These are phyloP conservation scores for Lutjanus erythropterus DNA, from an alignment of 2,113 vertebrate genomes.

Conservation along the genomic window DNA sequence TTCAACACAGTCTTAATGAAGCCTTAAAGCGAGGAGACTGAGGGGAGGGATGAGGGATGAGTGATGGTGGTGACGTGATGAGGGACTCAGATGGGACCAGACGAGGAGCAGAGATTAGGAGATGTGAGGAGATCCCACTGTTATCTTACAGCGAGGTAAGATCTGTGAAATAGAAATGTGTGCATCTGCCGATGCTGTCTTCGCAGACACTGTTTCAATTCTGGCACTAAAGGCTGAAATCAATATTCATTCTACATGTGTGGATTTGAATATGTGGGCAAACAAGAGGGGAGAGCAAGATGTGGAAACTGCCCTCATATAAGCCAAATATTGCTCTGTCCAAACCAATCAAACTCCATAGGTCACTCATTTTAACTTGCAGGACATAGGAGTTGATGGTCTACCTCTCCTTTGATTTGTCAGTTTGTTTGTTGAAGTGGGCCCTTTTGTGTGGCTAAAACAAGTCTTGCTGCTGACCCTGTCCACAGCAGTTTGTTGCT, in stretches of 20 bases:
- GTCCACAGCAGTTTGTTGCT: no score
- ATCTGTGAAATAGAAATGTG: constrained; percentile 32
- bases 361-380: no score
- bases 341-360: no score
- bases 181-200: constrained; percentile 21
- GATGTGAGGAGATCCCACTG: constrained; percentile 13
- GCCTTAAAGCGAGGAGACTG: constrained; percentile 60
- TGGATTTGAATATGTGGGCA: constrained; percentile 9
- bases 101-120: constrained; percentile 38
- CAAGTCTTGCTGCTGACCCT: no score
- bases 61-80: constrained; percentile 55
- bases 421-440: no score
- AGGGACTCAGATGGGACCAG: constrained; percentile 55
- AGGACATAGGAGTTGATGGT: no score
- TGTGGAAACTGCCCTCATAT: no score
- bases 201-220: neutral
- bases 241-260: neutral
- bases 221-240: constrained; percentile 5
- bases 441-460: no score
- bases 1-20: constrained; percentile 78
- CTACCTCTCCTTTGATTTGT: no score
- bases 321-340: no score
- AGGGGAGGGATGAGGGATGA: constrained; percentile 53
- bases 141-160: neutral
- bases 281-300: constrained; percentile 3